These are phyloP conservation scores for Callinectes sapidus DNA, from an alignment of 2,888 invertebrate genomes.

Conservation along the genomic window DNA sequence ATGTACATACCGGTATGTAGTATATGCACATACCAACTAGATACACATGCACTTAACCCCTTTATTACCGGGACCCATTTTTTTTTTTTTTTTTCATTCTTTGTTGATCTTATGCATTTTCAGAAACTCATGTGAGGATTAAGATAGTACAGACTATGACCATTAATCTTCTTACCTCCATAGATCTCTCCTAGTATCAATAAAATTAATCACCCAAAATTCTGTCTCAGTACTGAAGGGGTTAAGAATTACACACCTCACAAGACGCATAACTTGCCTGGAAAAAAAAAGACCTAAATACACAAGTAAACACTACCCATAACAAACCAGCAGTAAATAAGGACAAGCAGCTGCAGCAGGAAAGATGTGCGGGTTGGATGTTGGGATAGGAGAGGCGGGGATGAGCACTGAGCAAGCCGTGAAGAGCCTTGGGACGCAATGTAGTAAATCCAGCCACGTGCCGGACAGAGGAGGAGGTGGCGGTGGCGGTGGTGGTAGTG, in stretches of 20 bases:
- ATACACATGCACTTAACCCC: not conserved
- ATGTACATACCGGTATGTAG: not conserved
- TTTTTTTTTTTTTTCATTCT: too few species aligned
- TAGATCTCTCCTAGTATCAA: too few species aligned
- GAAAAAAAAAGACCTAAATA: too few species aligned
- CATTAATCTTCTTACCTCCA: too few species aligned
- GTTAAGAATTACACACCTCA: too few species aligned
- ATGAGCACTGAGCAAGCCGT: not conserved
- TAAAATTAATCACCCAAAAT: too few species aligned
- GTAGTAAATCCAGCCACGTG: not conserved
- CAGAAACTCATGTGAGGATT: too few species aligned
- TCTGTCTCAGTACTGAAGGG: too few species aligned
- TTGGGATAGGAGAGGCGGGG: not conserved
- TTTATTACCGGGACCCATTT: too few species aligned
- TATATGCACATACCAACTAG: not conserved
- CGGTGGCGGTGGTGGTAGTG: not conserved
- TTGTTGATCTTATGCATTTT: too few species aligned
- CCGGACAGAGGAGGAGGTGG: not conserved
- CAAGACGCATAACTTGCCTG: too few species aligned
- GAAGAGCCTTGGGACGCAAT: not conserved
- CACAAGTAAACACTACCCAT: not conserved
- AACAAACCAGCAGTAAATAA: not conserved
- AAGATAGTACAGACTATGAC: too few species aligned
- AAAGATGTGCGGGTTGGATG: not conserved
- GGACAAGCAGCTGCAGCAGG: not conserved